A percentile compares a stretch with the other conserved stretches of the same genome.
Conservation (phyloP, 2,888 invertebrate species). For the Cyaniris semiargus region DNA sequence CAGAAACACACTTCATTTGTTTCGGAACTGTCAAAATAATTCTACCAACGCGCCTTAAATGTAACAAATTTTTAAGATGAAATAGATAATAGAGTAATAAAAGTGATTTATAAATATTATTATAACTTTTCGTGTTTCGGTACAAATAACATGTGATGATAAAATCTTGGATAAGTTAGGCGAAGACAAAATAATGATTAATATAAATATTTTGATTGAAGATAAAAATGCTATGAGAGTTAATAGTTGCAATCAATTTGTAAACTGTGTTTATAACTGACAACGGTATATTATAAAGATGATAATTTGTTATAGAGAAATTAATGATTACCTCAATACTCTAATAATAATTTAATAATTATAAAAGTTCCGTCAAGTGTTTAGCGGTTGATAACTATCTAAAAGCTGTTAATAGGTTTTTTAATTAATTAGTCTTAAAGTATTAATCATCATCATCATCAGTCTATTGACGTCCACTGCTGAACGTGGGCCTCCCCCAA, state of each 20-base stretch:
- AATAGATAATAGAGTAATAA: conserved; percentile 23
- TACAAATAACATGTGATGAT: conserved; percentile 22
- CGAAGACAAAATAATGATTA: neutral
- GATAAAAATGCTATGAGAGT: neutral
- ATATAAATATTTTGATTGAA: neutral
- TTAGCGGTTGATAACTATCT: neutral
- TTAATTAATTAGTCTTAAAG: no score
- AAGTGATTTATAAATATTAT: conserved; percentile 1
- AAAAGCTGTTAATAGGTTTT: neutral
- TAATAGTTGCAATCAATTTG: neutral
- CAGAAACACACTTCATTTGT: neutral
- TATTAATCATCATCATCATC: no score
- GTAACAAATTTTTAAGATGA: neutral
- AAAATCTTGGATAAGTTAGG: conserved; percentile 24
- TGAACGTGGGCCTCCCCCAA: no score
- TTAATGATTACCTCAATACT: neutral
- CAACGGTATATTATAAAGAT: neutral
- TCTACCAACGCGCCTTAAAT: neutral
- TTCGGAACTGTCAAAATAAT: conserved; percentile 23
- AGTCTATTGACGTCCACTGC: no score
- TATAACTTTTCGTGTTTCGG: neutral
- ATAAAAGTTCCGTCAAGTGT: neutral
- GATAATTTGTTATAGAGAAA: neutral
- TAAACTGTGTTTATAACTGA: neutral
- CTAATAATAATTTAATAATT: neutral